Base-by-base conservation (phyloP, 2,797 vertebrate genomes). In the Echeneis naucrates region DNA sequence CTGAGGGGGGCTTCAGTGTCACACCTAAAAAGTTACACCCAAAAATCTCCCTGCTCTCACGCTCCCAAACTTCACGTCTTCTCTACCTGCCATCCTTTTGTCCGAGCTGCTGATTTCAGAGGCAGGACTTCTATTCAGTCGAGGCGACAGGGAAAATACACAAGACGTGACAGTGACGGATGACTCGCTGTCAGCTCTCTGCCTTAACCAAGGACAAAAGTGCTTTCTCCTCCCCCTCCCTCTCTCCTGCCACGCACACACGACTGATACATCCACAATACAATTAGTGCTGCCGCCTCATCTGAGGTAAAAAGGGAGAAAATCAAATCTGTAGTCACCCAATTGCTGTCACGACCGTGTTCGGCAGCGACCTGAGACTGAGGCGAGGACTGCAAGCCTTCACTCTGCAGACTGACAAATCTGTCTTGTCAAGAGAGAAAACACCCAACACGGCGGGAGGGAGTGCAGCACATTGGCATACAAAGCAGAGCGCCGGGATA, bases 201-300 rank as follows among this genome's bases (percentile, higher is more conserved):
- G 79, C 75, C 85, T 88, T 79, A 75, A 82, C 83, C 74, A 50
- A 87, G 93, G 92, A 91, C 92, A 79, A 90, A n/a, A 75, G 88
- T 76, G 89, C 92, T 94, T 62, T 91, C 92, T 70, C 66, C 71
- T 65, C 64, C 60, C 60, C 38, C 13, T 38, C 56, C 16, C 14
- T 33, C 27, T 5, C 42, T 16, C n/a, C 24, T 26, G 38, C 9
- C 40, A 16, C 47, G 4, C 32, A 19, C 54, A 35, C 11, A 48
- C 45, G 13, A 3, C 21, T 24, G 45, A n/a, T 30, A 19, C 47
- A 9, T 48, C 19, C 69, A 55, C 44, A 67, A 72, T 81, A 78
- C 84, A 85, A 88, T 85, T 88, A 90, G 80, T 11, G 21, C 80
- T 21, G 10, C 56, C 16, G 74, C 44, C 1, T 44, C 78, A 68